Base-by-base conservation (phyloP, 2,888 invertebrate genomes). In the Torymus aiolomorphi region DNA sequence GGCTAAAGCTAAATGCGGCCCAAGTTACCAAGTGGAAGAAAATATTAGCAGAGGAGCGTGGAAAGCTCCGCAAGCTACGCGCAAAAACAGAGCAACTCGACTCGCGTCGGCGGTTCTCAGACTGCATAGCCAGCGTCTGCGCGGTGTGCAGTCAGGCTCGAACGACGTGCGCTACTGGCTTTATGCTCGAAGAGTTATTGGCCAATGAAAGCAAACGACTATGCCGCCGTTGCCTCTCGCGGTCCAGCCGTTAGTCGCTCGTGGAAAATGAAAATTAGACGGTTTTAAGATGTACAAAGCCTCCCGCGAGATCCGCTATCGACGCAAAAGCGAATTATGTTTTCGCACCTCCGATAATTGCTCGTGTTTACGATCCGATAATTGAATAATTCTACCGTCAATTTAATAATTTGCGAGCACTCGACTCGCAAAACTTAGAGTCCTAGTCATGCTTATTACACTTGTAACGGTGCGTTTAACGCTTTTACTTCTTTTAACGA, bases 151-250 rank as follows among this genome's bases (percentile, higher is more conserved):
- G 63, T 52, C 14, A 54, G 16, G 16, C 61, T 73, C 18, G 54
- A 73, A 73, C 73, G 73, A 16, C 73, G 51, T 16, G 69, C 31
- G 61, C 61, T 59, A 51, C 56, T 52, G 65, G 63, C 14, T 76
- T 76, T 76, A 76, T 76, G 56, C 49, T 69, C 70, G 69, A 63
- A 8, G 61, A 77, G 71, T 77, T 77, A 77, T 65, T 71, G 77
- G 77, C 65, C 71, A 77, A 71, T 77, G 71, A 77, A 77, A 70
- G 57, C 49, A 65, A 70, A 70, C 61, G 76, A 62, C 42, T 65
- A n/a, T n/a, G 16, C 57, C 20, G 24, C 31, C 16, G 51, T 31
- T 0, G 74, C 49, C 18, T 42, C 42, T 42, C 42, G 42, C 42
- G 42, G 42, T 42, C 42, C 42, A 42, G 42, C 42, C 42, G 42